Percentiles rank a stretch among this genome's conserved stretches.
phyloP scores from a whole-genome alignment of 2,888 invertebrate genomes.

The Troides helena region DNA sequence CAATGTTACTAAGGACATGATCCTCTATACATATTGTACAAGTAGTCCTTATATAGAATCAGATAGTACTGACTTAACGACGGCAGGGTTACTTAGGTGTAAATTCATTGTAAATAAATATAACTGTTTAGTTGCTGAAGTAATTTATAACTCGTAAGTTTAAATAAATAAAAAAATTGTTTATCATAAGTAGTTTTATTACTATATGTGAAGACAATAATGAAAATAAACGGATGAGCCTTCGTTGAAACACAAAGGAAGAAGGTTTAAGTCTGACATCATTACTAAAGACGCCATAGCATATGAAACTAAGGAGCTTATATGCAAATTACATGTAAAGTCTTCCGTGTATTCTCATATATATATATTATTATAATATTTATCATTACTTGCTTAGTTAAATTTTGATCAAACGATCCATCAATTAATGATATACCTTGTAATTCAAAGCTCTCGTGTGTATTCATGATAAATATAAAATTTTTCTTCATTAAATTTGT shows the following conservation, averaged over 20 bases:
- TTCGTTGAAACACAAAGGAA: conserved; percentile 1
- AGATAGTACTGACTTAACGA: too few relatives aligned
- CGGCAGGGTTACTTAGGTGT: too few relatives aligned
- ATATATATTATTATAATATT: conserved; percentile 4
- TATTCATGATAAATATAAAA: too few relatives aligned
- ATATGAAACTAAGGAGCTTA: conserved; percentile 35
- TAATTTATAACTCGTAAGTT: too few relatives aligned
- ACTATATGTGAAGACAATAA: background rate
- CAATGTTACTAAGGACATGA: conserved; percentile 4
- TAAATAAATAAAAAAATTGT: background rate
- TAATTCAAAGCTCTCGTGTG: too few relatives aligned
- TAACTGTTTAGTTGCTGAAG: too few relatives aligned
- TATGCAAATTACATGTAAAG: conserved; percentile 15
- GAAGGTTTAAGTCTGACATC: conserved; percentile 37
- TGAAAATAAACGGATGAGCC: background rate
- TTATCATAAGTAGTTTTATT: background rate
- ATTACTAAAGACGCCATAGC: conserved; percentile 35
- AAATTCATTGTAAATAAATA: too few relatives aligned
- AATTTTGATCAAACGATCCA: too few relatives aligned
- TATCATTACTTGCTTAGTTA: too few relatives aligned
- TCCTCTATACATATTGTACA: background rate
- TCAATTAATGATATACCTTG: too few relatives aligned
- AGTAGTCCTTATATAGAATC: background rate
- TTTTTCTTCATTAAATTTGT: too few relatives aligned
- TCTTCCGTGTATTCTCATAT: conserved; percentile 6